Evolutionary conservation across 1,140 invertebrate genomes (phyloP), one percentile per base, ranked within the genome.

Genomic region (Caerostris extrusa): DNA sequence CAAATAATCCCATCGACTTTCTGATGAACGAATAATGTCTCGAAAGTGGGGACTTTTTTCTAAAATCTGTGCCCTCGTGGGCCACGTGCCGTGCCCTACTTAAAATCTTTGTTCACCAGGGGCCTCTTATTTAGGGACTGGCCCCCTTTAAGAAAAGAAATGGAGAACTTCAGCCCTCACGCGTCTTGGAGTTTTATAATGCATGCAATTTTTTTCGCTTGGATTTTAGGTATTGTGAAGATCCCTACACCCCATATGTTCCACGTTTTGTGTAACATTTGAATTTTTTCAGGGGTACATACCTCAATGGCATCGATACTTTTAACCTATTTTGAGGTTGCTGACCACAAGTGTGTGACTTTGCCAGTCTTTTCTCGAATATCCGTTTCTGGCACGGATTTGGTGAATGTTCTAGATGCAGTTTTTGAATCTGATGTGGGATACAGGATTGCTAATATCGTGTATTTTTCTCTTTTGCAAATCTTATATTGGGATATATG

Each of bases 281-380:
- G 56, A 17, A 85, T 12, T 85, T 85, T 57, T 60, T 12, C 55
- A 6, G 4, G 14, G 19, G 17, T 58, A 58, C 17, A 60, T 85
- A 85, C 82, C 55, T 85, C n/a, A 14, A 58, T 56, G 82, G 55
- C 82, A 85, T 85, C 82, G 55, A 56, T n/a, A 19, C 55, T 60
- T 85, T n/a, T 85, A 85, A 85, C 82, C 82, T 85, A 85, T 85
- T 85, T 85, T 6, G 82, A 56, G 82, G 82, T 85, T 85, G 82
- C 58, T 85, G 82, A 85, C 19, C 82, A 85, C 82, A 58, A 34
- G 56, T 19, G 56, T 19, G 17, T 85, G 57, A 34, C 82, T 77
- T 77, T 77, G 69, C 34, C 10, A 77, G 34, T 77, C 34, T 8
- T 50, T 34, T 34, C 50, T 50, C 69, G 69, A 34, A 5, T 77